phyloP scores from a whole-genome alignment of 2,888 invertebrate genomes.

The Tholera decimalis region DNA sequence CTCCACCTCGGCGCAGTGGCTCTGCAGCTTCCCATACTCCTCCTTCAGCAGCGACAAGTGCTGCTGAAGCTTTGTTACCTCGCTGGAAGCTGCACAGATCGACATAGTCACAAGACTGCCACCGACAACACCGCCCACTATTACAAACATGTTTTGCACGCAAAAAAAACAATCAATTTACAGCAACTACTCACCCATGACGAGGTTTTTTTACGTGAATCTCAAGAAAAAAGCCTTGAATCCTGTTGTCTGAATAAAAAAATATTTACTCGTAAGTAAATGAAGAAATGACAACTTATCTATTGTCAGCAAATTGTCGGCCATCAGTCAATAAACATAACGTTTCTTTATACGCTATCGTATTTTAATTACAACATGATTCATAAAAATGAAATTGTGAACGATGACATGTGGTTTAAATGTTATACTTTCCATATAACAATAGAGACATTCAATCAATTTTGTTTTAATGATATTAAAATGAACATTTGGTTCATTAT shows the following conservation, averaged over 20 bases:
- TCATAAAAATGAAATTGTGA: background rate
- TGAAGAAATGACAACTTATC: constrained; percentile 73
- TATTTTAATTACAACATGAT: background rate
- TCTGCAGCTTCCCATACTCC: constrained; percentile 97
- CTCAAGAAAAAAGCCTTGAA: constrained; percentile 69
- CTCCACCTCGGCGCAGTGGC: constrained; percentile 95
- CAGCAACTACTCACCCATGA: constrained; percentile 84
- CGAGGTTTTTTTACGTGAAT: constrained; percentile 69
- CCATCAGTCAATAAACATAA: constrained; percentile 69
- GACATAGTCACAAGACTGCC: constrained; percentile 73
- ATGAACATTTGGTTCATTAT: background rate
- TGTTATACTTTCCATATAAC: background rate
- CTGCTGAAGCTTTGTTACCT: constrained; percentile 94
- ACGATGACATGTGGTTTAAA: background rate
- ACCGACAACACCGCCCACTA: constrained; percentile 84
- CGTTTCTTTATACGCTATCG: constrained; percentile 39
- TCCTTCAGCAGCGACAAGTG: constrained; percentile 96
- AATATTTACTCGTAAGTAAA: constrained; percentile 74
- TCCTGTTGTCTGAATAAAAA: constrained; percentile 68
- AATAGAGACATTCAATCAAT: background rate
- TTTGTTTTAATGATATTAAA: background rate
- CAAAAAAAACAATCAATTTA: constrained; percentile 64
- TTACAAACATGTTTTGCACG: constrained; percentile 69
- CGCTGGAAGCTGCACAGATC: constrained; percentile 89
- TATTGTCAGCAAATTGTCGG: constrained; percentile 65